Conservation (phyloP, 2,113 vertebrate genomes). For the Picathartes gymnocephalus region DNA sequence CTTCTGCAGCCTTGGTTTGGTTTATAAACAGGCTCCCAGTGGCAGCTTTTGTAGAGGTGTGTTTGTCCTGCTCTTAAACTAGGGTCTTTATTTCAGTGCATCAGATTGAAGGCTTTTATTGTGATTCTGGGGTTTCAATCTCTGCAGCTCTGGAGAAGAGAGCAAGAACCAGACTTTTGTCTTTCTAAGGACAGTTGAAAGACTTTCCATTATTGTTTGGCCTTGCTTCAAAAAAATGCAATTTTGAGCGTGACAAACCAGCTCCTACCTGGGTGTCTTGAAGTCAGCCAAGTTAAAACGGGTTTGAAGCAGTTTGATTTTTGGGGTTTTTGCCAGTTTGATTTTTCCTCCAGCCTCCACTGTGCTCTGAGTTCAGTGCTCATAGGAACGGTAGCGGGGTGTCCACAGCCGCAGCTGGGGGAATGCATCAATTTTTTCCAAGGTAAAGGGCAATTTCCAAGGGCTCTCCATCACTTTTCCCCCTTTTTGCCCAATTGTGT, state of each 20-base stretch:
- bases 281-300: background rate
- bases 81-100: background rate
- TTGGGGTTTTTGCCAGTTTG: background rate
- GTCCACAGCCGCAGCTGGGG: background rate
- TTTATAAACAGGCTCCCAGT: background rate
- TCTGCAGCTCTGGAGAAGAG: background rate
- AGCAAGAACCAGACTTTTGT: background rate
- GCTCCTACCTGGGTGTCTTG: background rate
- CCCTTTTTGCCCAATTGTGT: background rate
- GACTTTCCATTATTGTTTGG: background rate
- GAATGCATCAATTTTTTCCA: background rate
- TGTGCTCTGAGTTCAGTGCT: background rate
- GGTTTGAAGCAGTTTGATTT: background rate
- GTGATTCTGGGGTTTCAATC: background rate
- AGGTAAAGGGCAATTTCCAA: background rate
- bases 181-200: background rate
- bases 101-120: background rate
- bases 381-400: accelerated
- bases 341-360: background rate
- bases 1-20: background rate
- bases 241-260: background rate
- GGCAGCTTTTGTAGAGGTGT: background rate
- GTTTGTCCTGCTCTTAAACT: background rate
- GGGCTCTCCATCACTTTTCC: background rate
- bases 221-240: background rate